These are phyloP conservation scores for Amphiura filiformis DNA, from an alignment of 35 echinoderm and acorn worm species.

Conservation along the genomic window DNA sequence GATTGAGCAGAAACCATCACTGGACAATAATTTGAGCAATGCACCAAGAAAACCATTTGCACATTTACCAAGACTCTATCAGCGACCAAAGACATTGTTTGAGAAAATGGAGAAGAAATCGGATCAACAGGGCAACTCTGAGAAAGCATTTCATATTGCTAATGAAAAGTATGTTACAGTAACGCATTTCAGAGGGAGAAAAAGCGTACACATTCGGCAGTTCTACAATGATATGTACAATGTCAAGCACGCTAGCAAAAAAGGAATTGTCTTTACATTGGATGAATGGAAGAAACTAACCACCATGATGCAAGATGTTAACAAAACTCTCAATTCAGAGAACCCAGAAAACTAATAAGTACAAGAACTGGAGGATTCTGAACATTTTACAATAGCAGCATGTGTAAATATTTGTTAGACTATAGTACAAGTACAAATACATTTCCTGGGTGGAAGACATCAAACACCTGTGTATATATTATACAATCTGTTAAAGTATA, in stretches of 20 bases:
- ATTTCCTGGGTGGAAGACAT: too few species aligned
- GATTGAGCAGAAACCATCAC: background rate
- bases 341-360: background rate
- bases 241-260: background rate
- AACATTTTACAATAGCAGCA: background rate
- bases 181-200: background rate
- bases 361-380: background rate
- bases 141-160: background rate
- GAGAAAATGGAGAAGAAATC: background rate
- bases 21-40: background rate
- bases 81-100: background rate
- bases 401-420: background rate
- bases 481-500: too few species aligned
- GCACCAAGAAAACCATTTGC: conserved; percentile 6
- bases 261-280: background rate
- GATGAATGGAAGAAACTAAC: background rate
- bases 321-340: background rate
- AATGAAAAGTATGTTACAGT: background rate
- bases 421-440: too few species aligned
- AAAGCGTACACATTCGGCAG: background rate
- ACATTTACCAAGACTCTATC: background rate
- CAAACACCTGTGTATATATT: too few species aligned
- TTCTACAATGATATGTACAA: background rate
- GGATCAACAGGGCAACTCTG: background rate
- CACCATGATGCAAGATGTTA: background rate